Conservation (phyloP, 2,888 invertebrate genomes). For the Celastrina argiolus region DNA sequence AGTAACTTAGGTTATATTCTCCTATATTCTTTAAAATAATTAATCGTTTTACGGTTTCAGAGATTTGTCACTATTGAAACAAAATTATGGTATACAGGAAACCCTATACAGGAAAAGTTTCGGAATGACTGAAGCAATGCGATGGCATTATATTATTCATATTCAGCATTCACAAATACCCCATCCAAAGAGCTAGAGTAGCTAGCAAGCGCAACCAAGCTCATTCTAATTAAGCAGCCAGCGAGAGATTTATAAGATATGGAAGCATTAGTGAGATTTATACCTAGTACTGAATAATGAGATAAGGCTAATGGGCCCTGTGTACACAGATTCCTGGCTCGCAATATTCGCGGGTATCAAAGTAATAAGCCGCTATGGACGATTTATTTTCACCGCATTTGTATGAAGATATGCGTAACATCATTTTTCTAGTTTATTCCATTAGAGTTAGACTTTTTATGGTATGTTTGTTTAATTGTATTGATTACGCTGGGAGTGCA, state of each 20-base stretch:
- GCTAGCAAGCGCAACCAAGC: constrained; percentile 31
- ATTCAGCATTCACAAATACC: constrained; percentile 23
- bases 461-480: background rate
- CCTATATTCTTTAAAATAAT: too few species aligned
- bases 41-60: too few species aligned
- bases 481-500: background rate
- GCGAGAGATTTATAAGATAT: constrained; percentile 72
- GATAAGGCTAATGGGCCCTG: constrained; percentile 62
- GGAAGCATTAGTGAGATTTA: constrained; percentile 72
- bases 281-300: constrained; percentile 67
- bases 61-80: too few species aligned
- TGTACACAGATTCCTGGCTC: constrained; percentile 39
- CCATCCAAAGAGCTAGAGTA: constrained; percentile 26
- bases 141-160: background rate
- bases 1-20: too few species aligned
- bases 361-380: constrained; percentile 29
- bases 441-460: constrained; percentile 2
- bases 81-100: too few species aligned
- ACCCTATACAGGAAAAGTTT: too few species aligned
- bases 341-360: constrained; percentile 35
- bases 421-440: constrained; percentile 21
- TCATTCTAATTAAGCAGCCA: constrained; percentile 71
- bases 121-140: too few species aligned
- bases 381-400: constrained; percentile 31
- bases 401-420: constrained; percentile 21